phyloP scores from a whole-genome alignment of 2,113 vertebrate genomes.

The Acrocephalus arundinaceus region DNA sequence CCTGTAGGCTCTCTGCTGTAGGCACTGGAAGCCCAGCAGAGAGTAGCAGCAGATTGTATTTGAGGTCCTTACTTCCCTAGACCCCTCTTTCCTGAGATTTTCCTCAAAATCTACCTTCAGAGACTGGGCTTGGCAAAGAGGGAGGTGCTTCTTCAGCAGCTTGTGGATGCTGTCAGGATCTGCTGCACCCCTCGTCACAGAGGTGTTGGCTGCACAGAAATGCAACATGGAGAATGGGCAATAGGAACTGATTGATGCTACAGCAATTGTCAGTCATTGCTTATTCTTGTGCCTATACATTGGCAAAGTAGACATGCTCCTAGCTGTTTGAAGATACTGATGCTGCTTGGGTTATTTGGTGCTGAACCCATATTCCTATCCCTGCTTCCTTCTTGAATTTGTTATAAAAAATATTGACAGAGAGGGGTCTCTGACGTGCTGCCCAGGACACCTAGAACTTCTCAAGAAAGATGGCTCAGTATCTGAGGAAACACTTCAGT shows the following conservation, averaged over 20 bases:
- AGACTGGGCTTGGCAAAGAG: neutral
- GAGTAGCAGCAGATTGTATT: neutral
- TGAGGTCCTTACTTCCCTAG: neutral
- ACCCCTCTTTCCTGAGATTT: neutral
- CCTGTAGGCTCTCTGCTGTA: neutral
- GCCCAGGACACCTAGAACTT: neutral
- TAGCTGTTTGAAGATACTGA: neutral
- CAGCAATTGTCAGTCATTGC: accelerated
- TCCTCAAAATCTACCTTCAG: neutral
- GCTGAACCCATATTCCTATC: neutral
- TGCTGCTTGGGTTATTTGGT: neutral
- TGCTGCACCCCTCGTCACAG: neutral
- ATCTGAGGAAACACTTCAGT: neutral
- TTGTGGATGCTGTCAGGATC: neutral
- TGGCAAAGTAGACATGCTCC: neutral
- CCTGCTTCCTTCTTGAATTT: neutral
- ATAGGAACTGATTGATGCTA: neutral
- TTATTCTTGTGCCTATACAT: neutral
- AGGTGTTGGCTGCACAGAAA: neutral
- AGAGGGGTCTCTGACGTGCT: neutral
- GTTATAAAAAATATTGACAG: neutral
- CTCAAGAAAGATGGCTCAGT: neutral
- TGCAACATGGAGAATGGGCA: neutral
- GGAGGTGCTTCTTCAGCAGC: neutral
- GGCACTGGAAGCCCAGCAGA: neutral